Percentiles rank a stretch among this genome's conserved stretches.
Conservation (phyloP, 92 coral and sea anemone genomes). For the Nematostella vectensis region DNA sequence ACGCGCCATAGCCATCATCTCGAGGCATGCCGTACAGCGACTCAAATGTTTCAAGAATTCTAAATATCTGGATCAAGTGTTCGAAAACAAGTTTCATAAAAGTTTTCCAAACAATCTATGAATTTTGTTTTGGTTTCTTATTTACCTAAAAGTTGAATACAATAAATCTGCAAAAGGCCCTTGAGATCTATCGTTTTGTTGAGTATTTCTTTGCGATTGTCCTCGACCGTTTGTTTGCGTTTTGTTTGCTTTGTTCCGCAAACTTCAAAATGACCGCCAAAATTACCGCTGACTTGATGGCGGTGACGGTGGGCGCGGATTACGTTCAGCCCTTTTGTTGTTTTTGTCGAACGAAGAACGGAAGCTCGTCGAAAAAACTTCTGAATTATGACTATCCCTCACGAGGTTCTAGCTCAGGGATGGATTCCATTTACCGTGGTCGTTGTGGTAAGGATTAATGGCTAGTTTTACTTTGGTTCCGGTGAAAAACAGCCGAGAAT, state of each 20-base stretch:
- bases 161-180: too few species aligned
- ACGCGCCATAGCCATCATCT: background rate
- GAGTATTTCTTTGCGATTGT: background rate
- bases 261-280: constrained; percentile 46
- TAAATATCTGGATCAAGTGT: too few species aligned
- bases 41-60: too few species aligned
- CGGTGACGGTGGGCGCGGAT: background rate
- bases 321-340: background rate
- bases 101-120: constrained; percentile 25
- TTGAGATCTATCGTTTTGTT: too few species aligned
- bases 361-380: too few species aligned
- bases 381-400: constrained; percentile 74
- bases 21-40: background rate
- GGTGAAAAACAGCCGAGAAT: too few species aligned
- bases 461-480: too few species aligned
- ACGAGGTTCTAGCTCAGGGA: constrained; percentile 76
- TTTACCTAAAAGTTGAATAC: too few species aligned
- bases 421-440: constrained; percentile 98
- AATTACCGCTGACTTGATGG: background rate
- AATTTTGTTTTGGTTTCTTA: constrained; percentile 27
- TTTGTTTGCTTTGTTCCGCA: background rate
- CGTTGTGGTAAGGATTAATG: constrained; percentile 97
- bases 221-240: constrained; percentile 1
- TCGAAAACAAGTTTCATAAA: too few species aligned
- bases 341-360: background rate